Percentiles rank a stretch among this genome's conserved stretches.
These are phyloP conservation scores for Ichneumon xanthorius DNA, from an alignment of 2,888 invertebrate genomes.

Conservation along the genomic window DNA sequence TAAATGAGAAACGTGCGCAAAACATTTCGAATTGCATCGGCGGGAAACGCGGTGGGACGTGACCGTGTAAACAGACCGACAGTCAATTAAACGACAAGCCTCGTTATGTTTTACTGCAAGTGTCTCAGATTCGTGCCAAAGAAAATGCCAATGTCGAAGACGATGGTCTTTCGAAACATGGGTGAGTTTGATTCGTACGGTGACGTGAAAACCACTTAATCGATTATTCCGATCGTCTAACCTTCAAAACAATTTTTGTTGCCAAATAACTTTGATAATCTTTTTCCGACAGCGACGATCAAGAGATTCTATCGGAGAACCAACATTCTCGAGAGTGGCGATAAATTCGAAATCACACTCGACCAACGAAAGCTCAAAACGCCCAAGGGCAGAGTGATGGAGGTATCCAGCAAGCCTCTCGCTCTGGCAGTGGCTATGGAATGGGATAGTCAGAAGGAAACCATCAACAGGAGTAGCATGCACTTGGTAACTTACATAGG, in stretches of 20 bases:
- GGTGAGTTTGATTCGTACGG: conserved; percentile 32
- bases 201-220: not conserved
- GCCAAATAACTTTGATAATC: not conserved
- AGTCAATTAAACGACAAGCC: not conserved
- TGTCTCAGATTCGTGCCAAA: conserved; percentile 57
- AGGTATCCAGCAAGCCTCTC: conserved; percentile 93
- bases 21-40: conserved; percentile 28
- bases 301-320: conserved; percentile 92
- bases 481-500: conserved; percentile 90
- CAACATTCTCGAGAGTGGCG: conserved; percentile 89
- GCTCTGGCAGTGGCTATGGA: conserved; percentile 97
- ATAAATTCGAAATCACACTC: conserved; percentile 93
- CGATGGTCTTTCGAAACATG: conserved; percentile 55
- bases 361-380: conserved; percentile 96
- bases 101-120: conserved; percentile 55
- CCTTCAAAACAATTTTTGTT: conserved; percentile 45
- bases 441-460: conserved; percentile 95
- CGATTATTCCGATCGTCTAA: conserved; percentile 40
- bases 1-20: not conserved
- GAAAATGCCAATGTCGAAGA: not conserved
- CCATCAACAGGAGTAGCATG: conserved; percentile 93
- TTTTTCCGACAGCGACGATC: conserved; percentile 82
- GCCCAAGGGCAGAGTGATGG: conserved; percentile 92
- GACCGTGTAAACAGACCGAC: not conserved
- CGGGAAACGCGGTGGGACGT: conserved; percentile 14